Conservation (phyloP, 2,113 vertebrate species). For the Rutilus rutilus region DNA sequence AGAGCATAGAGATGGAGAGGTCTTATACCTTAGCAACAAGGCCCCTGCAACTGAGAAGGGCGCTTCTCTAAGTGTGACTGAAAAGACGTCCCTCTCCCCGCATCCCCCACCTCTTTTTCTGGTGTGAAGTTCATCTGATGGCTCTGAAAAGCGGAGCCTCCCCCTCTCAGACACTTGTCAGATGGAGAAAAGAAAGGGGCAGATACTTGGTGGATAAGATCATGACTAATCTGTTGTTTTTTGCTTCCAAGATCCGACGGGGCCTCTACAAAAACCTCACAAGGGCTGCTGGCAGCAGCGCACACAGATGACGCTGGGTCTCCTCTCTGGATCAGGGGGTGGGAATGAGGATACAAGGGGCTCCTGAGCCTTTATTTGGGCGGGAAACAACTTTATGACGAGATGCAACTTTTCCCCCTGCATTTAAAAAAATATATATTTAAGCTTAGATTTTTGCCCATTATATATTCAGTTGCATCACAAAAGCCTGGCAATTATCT, state of each 20-base stretch:
- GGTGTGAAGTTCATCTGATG: constrained; percentile 80
- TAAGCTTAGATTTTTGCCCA: neutral
- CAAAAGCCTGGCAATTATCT: neutral
- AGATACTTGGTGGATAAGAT: constrained; percentile 84
- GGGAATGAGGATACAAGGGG: constrained; percentile 1
- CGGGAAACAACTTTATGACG: constrained; percentile 27
- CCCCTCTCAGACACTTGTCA: constrained; percentile 80
- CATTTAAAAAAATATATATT: neutral
- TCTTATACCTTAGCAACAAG: constrained; percentile 62
- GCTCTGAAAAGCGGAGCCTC: constrained; percentile 78
- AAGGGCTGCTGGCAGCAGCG: constrained; percentile 58
- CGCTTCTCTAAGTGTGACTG: constrained; percentile 69
- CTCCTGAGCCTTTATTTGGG: constrained; percentile 29
- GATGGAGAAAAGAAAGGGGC: constrained; percentile 76
- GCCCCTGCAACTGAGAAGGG: constrained; percentile 58
- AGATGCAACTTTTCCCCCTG: neutral
- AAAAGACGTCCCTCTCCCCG: constrained; percentile 65
- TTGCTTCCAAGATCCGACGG: constrained; percentile 72
- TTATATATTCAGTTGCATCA: neutral
- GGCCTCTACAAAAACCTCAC: constrained; percentile 79
- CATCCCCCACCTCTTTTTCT: constrained; percentile 60
- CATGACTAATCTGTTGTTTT: constrained; percentile 84
- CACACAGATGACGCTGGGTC: constrained; percentile 58
- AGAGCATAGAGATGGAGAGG: constrained; percentile 58
- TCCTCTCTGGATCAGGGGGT: neutral